phyloP scores from a whole-genome alignment of 2,888 invertebrate species.

The Meloe dianella region DNA sequence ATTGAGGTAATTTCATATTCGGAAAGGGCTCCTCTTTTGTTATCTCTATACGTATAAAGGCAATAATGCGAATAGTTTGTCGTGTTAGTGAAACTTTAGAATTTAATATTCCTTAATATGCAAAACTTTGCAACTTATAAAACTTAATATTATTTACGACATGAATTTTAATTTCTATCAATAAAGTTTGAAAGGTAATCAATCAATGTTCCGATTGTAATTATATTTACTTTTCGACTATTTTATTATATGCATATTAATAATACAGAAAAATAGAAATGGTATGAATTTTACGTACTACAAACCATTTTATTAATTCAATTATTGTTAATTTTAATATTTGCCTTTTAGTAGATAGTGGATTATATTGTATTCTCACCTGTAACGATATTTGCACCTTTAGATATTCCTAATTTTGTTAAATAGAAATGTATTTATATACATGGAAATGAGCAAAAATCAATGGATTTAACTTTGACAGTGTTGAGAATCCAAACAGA shows the following conservation, averaged over 20 bases:
- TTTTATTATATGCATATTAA: constrained; percentile 15
- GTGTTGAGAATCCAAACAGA: neutral
- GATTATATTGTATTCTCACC: too few relatives aligned
- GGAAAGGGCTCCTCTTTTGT: neutral
- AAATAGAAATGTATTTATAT: constrained; percentile 36
- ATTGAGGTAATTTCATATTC: neutral
- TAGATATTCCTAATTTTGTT: constrained; percentile 29
- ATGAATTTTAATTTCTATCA: constrained; percentile 27
- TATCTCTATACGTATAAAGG: neutral
- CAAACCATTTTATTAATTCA: neutral
- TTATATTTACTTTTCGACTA: constrained; percentile 16
- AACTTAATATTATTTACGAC: constrained; percentile 24
- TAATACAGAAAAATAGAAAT: too few relatives aligned
- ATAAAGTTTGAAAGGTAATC: constrained; percentile 23
- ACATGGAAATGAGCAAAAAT: too few relatives aligned
- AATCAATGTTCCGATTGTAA: constrained; percentile 20
- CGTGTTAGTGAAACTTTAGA: constrained; percentile 12
- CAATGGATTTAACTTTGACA: constrained; percentile 31
- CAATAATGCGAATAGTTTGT: constrained; percentile 10
- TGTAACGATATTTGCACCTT: too few relatives aligned
- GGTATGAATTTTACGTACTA: too few relatives aligned
- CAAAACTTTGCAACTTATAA: constrained; percentile 12
- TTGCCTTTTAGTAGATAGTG: too few relatives aligned
- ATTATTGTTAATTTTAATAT: neutral
- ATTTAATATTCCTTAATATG: constrained; percentile 17